Base-by-base conservation (phyloP, 2,888 invertebrate genomes). In the Phyllotreta striolata region DNA sequence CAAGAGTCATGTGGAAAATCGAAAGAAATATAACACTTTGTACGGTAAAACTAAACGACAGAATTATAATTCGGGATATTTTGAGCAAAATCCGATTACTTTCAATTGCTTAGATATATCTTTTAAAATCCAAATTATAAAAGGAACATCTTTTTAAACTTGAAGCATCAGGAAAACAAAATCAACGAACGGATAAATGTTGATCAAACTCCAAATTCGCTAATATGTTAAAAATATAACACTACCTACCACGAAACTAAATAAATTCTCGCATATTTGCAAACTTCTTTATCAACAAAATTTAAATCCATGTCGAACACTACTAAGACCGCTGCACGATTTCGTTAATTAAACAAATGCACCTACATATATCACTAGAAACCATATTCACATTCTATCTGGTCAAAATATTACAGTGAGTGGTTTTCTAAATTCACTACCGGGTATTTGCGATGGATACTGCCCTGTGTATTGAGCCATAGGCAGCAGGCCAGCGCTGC, bases 401-500 rank as follows among this genome's bases (percentile, higher is more conserved):
- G 90, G 90, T 91, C 91, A 92, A 85, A 91, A 91, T 86, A 91
- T 90, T 74, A 91, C 91, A 54, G 91, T 89, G 12, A 91, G 81
- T 1, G 91, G 91, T 78, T 91, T 84, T 73, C 91, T 83, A 79
- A 91, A 91, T 79, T 91, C 91, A 47, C 87, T 84, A 37, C 88
- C 88, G 49, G 85, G 80, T 4, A 85, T 83, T 77, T 87, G 86
- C 0, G 86, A 78, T 0, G 85, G 82, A 68, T 83, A 81, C 72
- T 82, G 82, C 46, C 83, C 83, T 0, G 88, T 85, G 73, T 90
- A 89, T 72, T 90, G 90, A 0, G 88, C 85, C 87, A 89, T 88
- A 24, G 85, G 84, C n/a, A 88, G 79, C 41, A 88, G 84, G 34
- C 86, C 85, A 0, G 82, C 76, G 64, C 81, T 81, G 63, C 80